Evolutionary conservation across 1,140 invertebrate species (phyloP).

Genomic region (Hycleus cichorii): DNA sequence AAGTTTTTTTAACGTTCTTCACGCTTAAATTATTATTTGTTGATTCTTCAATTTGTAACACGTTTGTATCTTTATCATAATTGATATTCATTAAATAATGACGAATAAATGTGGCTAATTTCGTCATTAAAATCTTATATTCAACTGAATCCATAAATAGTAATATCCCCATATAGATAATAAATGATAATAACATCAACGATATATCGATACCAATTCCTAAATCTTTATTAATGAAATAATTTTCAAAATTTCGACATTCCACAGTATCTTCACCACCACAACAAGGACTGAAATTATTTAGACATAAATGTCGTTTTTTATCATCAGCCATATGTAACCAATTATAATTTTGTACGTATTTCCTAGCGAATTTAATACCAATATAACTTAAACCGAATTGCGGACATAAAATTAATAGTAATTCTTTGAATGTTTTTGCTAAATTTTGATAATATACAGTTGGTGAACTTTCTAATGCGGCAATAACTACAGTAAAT

Average conservation of each 20-base stretch:
- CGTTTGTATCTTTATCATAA: no score
- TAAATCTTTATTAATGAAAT: constrained; percentile 1
- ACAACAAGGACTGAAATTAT: constrained; percentile 25
- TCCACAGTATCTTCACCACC: neutral
- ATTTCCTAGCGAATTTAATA: constrained; percentile 25
- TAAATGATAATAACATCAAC: neutral
- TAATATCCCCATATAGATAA: constrained; percentile 1
- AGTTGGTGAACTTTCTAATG: constrained; percentile 21
- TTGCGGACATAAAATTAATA: constrained; percentile 25
- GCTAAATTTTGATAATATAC: constrained; percentile 18
- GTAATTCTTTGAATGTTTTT: constrained; percentile 15
- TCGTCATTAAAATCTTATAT: neutral
- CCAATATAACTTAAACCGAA: constrained; percentile 24
- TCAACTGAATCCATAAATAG: constrained; percentile 1
- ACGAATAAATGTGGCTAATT: no score
- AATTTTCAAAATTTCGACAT: neutral
- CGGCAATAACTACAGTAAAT: constrained; percentile 21
- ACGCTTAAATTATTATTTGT: neutral
- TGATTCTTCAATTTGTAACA: no score
- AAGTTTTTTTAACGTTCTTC: neutral
- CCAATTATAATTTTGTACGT: constrained; percentile 30
- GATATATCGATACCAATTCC: constrained; percentile 4
- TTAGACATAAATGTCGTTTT: constrained; percentile 9
- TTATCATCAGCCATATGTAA: constrained; percentile 11
- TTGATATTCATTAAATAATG: no score